Conservation (phyloP, 2,113 vertebrate species). For the Callochromis pleurospilus region DNA sequence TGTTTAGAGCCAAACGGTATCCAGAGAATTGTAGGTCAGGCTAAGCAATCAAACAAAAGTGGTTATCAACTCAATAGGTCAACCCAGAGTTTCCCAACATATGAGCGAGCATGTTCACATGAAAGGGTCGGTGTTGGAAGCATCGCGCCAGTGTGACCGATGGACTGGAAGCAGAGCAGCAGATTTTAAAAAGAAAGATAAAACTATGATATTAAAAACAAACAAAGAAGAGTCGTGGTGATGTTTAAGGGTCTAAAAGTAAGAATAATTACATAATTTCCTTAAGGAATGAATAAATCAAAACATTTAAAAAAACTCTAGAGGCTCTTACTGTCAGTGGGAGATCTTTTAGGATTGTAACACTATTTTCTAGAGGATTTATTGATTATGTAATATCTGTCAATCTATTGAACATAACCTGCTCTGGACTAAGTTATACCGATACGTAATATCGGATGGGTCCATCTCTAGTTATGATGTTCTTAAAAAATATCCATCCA, state of each 20-base stretch:
- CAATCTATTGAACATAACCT: neutral
- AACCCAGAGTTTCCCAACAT: neutral
- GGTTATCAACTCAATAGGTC: neutral
- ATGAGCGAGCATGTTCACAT: neutral
- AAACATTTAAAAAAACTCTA: neutral
- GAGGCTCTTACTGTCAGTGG: neutral
- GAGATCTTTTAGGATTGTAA: neutral
- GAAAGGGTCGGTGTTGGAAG: neutral
- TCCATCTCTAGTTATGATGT: neutral
- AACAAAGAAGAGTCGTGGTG: neutral
- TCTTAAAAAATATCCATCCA: neutral
- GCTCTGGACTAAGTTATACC: neutral
- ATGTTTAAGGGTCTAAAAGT: neutral
- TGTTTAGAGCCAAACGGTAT: neutral
- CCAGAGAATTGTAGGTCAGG: neutral
- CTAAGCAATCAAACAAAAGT: neutral
- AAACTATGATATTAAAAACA: neutral
- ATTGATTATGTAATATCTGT: accelerated
- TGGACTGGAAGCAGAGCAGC: neutral
- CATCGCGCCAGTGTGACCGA: neutral
- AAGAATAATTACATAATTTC: neutral
- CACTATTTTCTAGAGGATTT: neutral
- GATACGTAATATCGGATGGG: neutral
- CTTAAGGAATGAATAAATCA: neutral
- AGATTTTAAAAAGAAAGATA: neutral